Evolutionary conservation across 2,113 vertebrate genomes (phyloP).

Genomic region (Mesocricetus auratus): DNA sequence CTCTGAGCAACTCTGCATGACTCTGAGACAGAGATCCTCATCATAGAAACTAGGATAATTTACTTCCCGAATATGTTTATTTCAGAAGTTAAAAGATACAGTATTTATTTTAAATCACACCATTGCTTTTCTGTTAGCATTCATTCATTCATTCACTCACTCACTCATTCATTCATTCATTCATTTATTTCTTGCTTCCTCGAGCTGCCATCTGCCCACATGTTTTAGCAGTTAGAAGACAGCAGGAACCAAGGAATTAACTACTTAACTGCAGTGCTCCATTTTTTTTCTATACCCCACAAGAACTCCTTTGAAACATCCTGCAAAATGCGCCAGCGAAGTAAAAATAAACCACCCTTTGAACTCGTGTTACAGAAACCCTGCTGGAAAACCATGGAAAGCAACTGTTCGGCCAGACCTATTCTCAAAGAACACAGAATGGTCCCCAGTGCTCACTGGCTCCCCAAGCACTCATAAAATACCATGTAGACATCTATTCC

Average conservation of each 20-base stretch:
- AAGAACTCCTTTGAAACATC: conserved; percentile 62
- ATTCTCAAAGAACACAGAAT: conserved; percentile 21
- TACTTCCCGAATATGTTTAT: not conserved
- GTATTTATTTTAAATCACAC: not conserved
- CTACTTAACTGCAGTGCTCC: not conserved
- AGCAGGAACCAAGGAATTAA: conserved; percentile 15
- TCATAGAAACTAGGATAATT: not conserved
- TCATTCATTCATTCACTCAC: not conserved
- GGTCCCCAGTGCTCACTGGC: not conserved
- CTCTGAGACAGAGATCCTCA: not conserved
- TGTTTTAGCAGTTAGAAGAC: not conserved
- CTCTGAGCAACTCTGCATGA: not conserved
- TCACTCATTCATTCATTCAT: not conserved
- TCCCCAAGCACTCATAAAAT: not conserved
- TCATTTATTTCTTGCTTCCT: not conserved
- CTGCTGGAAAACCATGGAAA: not conserved
- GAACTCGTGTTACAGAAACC: conserved; percentile 20
- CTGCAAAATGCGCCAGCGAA: conserved; percentile 8
- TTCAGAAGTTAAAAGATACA: not conserved
- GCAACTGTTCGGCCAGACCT: not conserved
- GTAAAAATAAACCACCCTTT: conserved; percentile 71
- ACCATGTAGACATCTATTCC: conserved; percentile 17
- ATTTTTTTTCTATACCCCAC: conserved; percentile 9
- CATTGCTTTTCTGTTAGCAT: not conserved
- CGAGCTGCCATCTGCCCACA: not conserved